These are phyloP conservation scores for Channa maculata DNA, from an alignment of 2,113 vertebrate genomes.

Conservation along the genomic window DNA sequence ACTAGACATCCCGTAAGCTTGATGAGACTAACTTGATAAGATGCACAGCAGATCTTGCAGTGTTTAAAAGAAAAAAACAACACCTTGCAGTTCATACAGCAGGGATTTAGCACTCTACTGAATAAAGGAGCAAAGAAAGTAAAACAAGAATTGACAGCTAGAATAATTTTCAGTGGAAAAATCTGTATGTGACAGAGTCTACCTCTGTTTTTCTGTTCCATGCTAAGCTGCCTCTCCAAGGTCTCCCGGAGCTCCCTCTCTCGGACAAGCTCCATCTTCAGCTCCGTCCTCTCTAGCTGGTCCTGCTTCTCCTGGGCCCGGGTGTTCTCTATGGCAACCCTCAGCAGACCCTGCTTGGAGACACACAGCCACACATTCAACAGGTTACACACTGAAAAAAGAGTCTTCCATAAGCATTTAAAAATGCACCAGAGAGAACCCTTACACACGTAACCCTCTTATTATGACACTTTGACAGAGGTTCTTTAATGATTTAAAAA, in stretches of 20 bases:
- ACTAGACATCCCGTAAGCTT: slow-evolving; percentile 53
- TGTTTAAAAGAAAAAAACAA: slow-evolving; percentile 18
- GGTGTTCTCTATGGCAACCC: slow-evolving; percentile 98
- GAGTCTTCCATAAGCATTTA: background rate
- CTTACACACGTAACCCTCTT: background rate
- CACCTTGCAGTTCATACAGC: no score
- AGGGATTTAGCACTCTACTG: no score
- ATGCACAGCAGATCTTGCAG: slow-evolving; percentile 30
- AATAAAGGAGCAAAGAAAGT: no score
- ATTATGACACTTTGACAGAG: slow-evolving; percentile 8
- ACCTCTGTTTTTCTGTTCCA: slow-evolving; percentile 99
- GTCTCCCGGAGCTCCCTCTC: slow-evolving; percentile 97
- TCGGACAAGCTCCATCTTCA: slow-evolving; percentile 98
- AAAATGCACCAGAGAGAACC: background rate
- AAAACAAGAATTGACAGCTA: no score
- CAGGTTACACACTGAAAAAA: slow-evolving; percentile 69
- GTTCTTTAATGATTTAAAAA: no score
- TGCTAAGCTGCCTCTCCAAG: slow-evolving; percentile 95
- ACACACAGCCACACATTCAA: slow-evolving; percentile 68
- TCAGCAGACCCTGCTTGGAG: slow-evolving; percentile 94
- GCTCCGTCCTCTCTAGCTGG: slow-evolving; percentile 97
- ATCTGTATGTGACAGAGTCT: background rate
- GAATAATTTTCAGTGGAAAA: background rate
- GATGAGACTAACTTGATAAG: slow-evolving; percentile 47
- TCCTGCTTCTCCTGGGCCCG: slow-evolving; percentile 98